phyloP scores from a whole-genome alignment of 2,797 vertebrate genomes.

The Trichosurus vulpecula region DNA sequence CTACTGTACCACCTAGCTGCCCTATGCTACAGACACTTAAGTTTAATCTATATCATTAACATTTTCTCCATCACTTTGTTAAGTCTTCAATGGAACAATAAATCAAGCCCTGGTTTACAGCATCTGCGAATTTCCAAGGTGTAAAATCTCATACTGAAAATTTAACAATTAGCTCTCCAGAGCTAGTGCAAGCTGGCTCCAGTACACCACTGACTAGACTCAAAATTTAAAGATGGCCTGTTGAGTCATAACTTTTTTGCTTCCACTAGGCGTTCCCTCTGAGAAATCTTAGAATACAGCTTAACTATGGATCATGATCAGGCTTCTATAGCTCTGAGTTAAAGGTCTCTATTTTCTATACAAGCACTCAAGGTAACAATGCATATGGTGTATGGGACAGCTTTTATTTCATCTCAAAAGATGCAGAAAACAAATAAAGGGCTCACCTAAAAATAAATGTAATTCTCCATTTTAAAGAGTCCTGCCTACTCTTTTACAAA shows the following conservation, averaged over 20 bases:
- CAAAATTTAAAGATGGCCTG: not conserved
- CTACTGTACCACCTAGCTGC: not conserved
- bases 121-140: not conserved
- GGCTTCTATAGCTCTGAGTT: not conserved
- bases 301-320: not conserved
- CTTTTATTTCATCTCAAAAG: not conserved
- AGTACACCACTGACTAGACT: not conserved
- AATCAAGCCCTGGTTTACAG: not conserved
- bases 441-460: not conserved
- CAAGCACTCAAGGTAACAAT: not conserved
- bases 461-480: not conserved
- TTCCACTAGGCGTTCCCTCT: not conserved
- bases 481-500: not conserved
- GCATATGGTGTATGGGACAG: not conserved
- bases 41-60: not conserved
- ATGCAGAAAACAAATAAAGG: not conserved
- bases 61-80: not conserved
- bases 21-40: not conserved
- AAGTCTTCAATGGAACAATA: not conserved
- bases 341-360: not conserved
- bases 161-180: not conserved
- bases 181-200: not conserved
- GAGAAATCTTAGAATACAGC: not conserved
- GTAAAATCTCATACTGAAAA: not conserved
- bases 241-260: not conserved